Evolutionary conservation across 2,888 invertebrate species (phyloP).

Genomic region (Celastrina argiolus): DNA sequence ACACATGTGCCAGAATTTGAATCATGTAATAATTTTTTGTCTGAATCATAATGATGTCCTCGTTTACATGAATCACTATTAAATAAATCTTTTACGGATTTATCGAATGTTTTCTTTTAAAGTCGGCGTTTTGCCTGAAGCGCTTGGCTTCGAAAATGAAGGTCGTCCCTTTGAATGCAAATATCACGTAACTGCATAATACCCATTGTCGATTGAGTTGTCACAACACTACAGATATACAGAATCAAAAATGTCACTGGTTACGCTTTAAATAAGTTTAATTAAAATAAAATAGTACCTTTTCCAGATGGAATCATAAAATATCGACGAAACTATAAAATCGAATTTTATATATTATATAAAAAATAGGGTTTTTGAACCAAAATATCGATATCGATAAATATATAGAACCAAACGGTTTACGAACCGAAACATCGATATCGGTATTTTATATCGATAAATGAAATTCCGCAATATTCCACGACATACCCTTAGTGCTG

Average conservation of each 20-base stretch:
- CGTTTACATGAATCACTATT: too few relatives aligned
- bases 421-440: background rate
- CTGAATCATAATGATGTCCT: too few relatives aligned
- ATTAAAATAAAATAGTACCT: background rate
- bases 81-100: background rate
- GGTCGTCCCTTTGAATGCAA: background rate
- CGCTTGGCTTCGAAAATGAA: background rate
- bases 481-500: background rate
- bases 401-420: too few relatives aligned
- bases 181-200: background rate
- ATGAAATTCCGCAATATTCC: background rate
- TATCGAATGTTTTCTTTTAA: background rate
- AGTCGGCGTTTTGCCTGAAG: background rate
- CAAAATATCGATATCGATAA: too few relatives aligned
- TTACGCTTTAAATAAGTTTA: background rate
- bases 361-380: too few relatives aligned
- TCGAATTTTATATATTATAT: too few relatives aligned
- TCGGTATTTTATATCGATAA: background rate
- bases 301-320: too few relatives aligned
- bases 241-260: background rate
- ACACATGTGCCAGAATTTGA: too few relatives aligned
- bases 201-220: slow-evolving; percentile 4
- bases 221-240: background rate
- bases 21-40: too few relatives aligned
- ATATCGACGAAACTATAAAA: too few relatives aligned